phyloP scores from a whole-genome alignment of 37 sponge, comb jelly and placozoan species.

The Tethya wilhelma region DNA sequence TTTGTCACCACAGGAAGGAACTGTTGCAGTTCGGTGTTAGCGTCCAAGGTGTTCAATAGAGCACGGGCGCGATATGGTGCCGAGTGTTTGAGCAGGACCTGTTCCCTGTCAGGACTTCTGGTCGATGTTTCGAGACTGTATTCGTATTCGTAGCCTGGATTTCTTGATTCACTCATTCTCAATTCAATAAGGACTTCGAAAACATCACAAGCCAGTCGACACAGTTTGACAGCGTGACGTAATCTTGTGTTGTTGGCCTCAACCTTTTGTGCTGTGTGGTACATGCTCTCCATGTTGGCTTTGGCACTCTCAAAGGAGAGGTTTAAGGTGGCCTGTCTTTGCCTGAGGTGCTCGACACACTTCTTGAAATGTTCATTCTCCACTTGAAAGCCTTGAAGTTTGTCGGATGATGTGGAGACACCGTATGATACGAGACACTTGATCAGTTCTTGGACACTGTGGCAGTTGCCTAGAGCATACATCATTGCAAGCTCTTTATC shows the following conservation, averaged over 20 bases:
- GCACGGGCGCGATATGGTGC: constrained; percentile 5
- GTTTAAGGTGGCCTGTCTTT: constrained; percentile 37
- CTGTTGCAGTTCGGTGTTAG: constrained; percentile 38
- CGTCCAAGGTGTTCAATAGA: constrained; percentile 39
- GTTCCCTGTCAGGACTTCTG: constrained; percentile 42
- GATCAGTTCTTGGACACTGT: constrained; percentile 72
- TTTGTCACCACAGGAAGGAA: constrained; percentile 16
- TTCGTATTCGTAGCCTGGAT: constrained; percentile 6
- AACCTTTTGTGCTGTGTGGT: constrained; percentile 32
- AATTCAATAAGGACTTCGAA: constrained; percentile 61
- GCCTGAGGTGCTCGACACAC: constrained; percentile 51
- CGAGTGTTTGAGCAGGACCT: neutral
- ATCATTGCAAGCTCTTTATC: constrained; percentile 60
- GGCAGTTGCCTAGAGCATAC: constrained; percentile 71
- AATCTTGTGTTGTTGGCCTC: constrained; percentile 63
- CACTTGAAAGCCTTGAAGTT: constrained; percentile 41
- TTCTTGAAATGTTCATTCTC: constrained; percentile 50
- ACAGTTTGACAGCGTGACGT: constrained; percentile 38
- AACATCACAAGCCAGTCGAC: constrained; percentile 66
- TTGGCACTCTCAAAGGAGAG: constrained; percentile 64
- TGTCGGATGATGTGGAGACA: constrained; percentile 24
- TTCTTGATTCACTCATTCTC: constrained; percentile 4
- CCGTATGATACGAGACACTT: constrained; percentile 63
- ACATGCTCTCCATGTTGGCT: constrained; percentile 38
- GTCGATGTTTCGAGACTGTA: constrained; percentile 14